Evolutionary conservation across 2,888 invertebrate genomes (phyloP), one percentile per base, ranked within the genome.

Genomic region (Metalampra italica): DNA sequence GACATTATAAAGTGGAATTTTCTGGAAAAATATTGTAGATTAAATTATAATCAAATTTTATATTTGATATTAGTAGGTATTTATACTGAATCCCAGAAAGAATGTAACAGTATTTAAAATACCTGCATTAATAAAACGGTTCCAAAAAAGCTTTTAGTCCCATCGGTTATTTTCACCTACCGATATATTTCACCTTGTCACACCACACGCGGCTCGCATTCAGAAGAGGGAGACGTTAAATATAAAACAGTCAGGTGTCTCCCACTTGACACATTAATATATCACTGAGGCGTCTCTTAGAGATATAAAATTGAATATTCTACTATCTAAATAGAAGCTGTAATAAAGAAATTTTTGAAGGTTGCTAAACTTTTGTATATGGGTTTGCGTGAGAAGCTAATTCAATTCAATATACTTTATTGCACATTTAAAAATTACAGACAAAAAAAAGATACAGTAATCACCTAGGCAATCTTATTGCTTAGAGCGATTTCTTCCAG

Each of bases 241-340:
- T 69, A 77, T 71, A 72, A 69, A 73, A 69, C 74, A 70, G 68
- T 72, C 82, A 82, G 83, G 82, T 82, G 81, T 75, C 67, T 64
- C 51, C 51, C 42, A 43, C 62, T 60, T 68, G 72, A 71, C 73
- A 71, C 55, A 47, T 54, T 69, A 69, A 79, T 82, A 79, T 77
- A 78, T 44, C 32, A 32, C 32, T 11, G 32, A 11, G 11, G 2
- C 8, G 37, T 74, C 68, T 63, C 69, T 66, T 51, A 49, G 51
- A 63, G 55, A 58, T 59, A 60, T 60, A 50, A 34, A 7, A 34
- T 7, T 37, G n/a, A 37, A n/a, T 37, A 7, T 37, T 11, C 12
- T n/a, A 37, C n/a, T 12, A 37, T 32, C 7, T 2, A 3, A 32
- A 12, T 12, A 8, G 37, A 34, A 4, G 7, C 7, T 11, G 4